phyloP scores from a whole-genome alignment of 2,113 vertebrate genomes.

The Nyctereutes procyonoides region DNA sequence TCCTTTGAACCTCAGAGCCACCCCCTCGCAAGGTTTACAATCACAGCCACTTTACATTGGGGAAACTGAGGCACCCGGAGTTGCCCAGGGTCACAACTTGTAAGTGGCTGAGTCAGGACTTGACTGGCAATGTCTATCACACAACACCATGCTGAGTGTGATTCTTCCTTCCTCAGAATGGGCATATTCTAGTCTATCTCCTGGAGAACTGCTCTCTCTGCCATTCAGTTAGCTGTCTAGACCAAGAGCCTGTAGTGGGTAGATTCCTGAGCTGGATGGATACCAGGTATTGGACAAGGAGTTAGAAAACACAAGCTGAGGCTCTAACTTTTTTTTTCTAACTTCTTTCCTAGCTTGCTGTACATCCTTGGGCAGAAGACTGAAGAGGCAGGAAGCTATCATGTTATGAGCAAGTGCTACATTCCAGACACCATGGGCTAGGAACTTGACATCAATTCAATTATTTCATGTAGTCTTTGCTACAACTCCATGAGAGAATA shows the following conservation, averaged over 20 bases:
- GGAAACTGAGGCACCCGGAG: neutral
- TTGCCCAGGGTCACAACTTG: neutral
- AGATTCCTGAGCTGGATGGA: neutral
- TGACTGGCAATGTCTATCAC: neutral
- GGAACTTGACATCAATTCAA: neutral
- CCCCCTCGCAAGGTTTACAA: neutral
- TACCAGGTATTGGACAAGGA: neutral
- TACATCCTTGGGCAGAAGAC: neutral
- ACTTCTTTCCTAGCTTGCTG: neutral
- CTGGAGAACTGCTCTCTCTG: neutral
- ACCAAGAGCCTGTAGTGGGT: neutral
- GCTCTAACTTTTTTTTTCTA: neutral
- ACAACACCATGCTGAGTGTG: neutral
- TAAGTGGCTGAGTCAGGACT: neutral
- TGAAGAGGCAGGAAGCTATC: neutral
- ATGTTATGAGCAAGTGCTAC: neutral
- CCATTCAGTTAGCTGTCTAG: neutral
- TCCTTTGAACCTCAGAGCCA: constrained; percentile 44
- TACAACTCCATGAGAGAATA: neutral
- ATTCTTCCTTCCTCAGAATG: neutral
- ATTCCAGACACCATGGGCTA: neutral
- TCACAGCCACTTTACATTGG: neutral
- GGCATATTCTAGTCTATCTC: neutral
- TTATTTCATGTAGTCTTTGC: neutral
- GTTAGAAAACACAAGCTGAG: neutral